Conservation (phyloP, 2,797 vertebrate species). For the Gouania willdenowi region DNA sequence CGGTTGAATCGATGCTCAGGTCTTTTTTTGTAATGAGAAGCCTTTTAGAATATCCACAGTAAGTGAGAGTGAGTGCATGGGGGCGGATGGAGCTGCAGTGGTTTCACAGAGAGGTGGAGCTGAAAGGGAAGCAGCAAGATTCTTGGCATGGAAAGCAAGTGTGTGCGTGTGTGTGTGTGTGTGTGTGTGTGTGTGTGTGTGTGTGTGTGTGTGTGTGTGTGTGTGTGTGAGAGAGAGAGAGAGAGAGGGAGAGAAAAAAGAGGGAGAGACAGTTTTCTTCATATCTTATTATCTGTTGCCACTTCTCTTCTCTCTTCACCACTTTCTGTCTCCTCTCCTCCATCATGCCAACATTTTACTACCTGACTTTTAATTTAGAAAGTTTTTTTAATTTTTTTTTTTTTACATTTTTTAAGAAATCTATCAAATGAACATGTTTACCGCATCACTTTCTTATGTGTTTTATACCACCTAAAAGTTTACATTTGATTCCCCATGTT, state of each 20-base stretch:
- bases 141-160: conserved; percentile 33
- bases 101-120: conserved; percentile 45
- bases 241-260: conserved; percentile 7
- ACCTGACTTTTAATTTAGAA: too few relatives aligned
- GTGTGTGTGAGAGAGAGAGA: not conserved
- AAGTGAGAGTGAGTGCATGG: too few relatives aligned
- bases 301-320: conserved; percentile 24
- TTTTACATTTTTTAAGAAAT: too few relatives aligned
- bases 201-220: not conserved
- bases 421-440: too few relatives aligned
- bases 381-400: too few relatives aligned
- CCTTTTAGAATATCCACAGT: conserved; percentile 14
- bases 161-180: conserved; percentile 5
- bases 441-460: too few relatives aligned
- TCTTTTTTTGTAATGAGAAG: not conserved
- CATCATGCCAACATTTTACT: conserved; percentile 19
- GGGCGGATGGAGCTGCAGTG: conserved; percentile 17
- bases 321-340: conserved; percentile 26
- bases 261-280: conserved; percentile 14
- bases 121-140: conserved; percentile 67
- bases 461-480: conserved; percentile 17
- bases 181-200: not conserved
- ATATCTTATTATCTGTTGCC: conserved; percentile 38
- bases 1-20: not conserved
- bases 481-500: conserved; percentile 43